A percentile compares a stretch with the other conserved stretches of the same genome.
phyloP scores from a whole-genome alignment of 2,113 vertebrate species.

The Calcarius ornatus region DNA sequence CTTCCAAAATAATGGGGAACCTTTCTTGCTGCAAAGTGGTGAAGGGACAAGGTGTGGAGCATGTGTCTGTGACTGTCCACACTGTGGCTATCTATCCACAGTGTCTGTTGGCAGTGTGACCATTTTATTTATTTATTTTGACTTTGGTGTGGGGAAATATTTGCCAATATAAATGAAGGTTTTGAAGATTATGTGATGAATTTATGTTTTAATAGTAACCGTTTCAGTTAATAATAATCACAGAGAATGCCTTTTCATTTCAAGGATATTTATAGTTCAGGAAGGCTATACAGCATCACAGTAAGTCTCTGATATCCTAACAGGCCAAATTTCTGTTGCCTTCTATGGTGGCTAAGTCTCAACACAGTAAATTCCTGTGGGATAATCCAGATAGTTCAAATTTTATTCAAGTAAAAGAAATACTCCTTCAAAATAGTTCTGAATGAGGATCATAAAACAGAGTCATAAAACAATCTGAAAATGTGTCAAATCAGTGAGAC shows the following conservation, averaged over 20 bases:
- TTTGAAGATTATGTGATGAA: background rate
- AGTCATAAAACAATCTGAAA: background rate
- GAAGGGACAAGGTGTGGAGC: background rate
- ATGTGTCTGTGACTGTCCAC: accelerated
- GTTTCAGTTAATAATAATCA: background rate
- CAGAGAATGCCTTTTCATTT: background rate
- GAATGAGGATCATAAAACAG: background rate
- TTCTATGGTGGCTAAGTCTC: background rate
- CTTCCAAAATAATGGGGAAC: background rate
- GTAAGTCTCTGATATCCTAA: background rate
- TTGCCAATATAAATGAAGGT: background rate
- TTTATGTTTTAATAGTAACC: background rate
- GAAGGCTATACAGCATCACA: background rate
- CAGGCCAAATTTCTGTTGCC: background rate
- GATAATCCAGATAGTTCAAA: background rate
- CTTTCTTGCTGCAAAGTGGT: background rate
- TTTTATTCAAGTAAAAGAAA: background rate
- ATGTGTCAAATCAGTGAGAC: background rate
- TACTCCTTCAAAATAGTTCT: background rate
- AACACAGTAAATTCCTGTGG: background rate
- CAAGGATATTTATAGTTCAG: background rate
- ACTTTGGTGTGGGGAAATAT: background rate
- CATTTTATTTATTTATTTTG: background rate
- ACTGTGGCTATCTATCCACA: accelerated
- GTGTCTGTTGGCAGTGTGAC: background rate